Evolutionary conservation across 2,797 vertebrate species (phyloP).

Genomic region (Enteromius trimaculatus): DNA sequence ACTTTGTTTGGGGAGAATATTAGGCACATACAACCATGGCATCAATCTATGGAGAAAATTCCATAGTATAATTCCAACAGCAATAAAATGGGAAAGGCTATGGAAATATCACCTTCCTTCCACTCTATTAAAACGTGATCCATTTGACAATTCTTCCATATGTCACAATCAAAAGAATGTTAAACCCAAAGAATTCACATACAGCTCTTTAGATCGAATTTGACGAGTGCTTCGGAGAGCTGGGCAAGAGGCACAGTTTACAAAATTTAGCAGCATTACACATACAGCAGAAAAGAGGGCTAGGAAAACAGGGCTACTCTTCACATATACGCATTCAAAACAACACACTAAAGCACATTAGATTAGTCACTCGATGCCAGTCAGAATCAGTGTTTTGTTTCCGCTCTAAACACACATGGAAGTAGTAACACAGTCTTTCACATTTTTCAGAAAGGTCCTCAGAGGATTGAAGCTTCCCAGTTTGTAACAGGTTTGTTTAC

Average conservation of each 20-base stretch:
- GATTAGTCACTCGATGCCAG: conserved; percentile 1
- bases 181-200: conserved; percentile 19
- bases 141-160: conserved; percentile 26
- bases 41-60: conserved; percentile 35
- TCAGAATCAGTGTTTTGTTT: conserved; percentile 29
- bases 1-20: conserved; percentile 39
- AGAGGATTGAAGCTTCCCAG: conserved; percentile 7
- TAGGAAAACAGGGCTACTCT: background rate
- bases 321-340: conserved; percentile 32
- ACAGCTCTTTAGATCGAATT: conserved; percentile 32
- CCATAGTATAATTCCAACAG: conserved; percentile 39
- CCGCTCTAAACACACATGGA: conserved; percentile 39
- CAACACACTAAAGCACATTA: conserved; percentile 10
- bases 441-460: conserved; percentile 48
- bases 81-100: conserved; percentile 38
- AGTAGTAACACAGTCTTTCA: conserved; percentile 51
- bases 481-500: conserved; percentile 33
- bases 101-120: conserved; percentile 39
- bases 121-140: conserved; percentile 31
- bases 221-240: conserved; percentile 19
- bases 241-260: conserved; percentile 56
- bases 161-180: conserved; percentile 31
- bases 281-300: conserved; percentile 53
- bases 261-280: conserved; percentile 55
- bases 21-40: conserved; percentile 45